Percentiles rank a stretch among this genome's conserved stretches.
Evolutionary conservation across 2,113 vertebrate genomes (phyloP).

Genomic region (Passer domesticus): DNA sequence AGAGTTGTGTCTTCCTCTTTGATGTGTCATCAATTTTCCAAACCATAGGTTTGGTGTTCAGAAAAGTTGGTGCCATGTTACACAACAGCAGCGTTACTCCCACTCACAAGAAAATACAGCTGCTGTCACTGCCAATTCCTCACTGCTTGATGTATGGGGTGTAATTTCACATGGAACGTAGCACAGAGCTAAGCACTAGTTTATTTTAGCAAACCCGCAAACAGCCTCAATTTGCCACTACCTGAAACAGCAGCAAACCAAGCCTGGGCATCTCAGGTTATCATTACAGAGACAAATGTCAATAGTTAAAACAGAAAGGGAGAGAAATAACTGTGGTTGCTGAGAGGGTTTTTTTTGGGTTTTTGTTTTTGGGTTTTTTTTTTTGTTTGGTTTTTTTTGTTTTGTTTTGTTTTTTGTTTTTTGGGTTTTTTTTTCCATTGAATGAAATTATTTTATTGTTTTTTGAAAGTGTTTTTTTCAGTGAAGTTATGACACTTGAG

Average conservation of each 20-base stretch:
- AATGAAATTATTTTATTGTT: neutral
- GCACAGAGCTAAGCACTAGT: neutral
- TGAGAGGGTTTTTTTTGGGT: neutral
- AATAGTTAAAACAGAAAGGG: neutral
- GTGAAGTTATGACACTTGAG: neutral
- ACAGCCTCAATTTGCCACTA: neutral
- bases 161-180: constrained; percentile 9
- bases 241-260: constrained; percentile 8
- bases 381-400: no score
- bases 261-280: neutral
- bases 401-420: no score
- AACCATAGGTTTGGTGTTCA: neutral
- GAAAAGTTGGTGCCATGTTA: neutral
- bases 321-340: neutral
- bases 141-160: neutral
- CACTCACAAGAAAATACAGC: neutral
- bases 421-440: neutral
- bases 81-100: neutral
- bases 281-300: constrained; percentile 4
- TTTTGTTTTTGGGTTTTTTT: no score
- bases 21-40: neutral
- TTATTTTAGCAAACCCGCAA: neutral
- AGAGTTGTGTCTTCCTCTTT: neutral
- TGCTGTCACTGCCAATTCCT: neutral
- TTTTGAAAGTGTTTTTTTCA: neutral